Base-by-base conservation (phyloP, 2,888 invertebrate genomes). In the Dasypolia templi region DNA sequence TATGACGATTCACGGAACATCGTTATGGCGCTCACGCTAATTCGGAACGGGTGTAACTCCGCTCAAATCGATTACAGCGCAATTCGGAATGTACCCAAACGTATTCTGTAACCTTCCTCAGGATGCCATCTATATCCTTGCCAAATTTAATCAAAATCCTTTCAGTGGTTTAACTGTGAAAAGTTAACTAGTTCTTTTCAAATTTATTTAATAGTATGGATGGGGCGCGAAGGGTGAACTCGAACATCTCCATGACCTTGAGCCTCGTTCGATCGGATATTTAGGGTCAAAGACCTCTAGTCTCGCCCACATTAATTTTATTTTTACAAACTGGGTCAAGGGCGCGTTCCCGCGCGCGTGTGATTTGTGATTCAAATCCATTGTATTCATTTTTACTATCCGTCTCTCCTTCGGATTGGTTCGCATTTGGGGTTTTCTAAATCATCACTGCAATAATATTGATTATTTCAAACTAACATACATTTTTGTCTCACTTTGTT, bases 301-400 rank as follows among this genome's bases (percentile, higher is more conserved):
- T 46, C 7, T 11, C 29, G 19, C 46, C 55, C 46, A 35, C 56
- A 49, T 49, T 49, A 0, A 49, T 49, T n/a, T n/a, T n/a, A 9
- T 42, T 19, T 46, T n/a, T 7, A 35, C 19, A 19, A 72, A 44
- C 22, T 39, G 12, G 53, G 44, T 55, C 74, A 61, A 61, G 59
- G 61, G 19, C n/a, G 17, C 17, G 22, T 7, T 42, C 5, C 12
- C 19, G 26, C 26, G 14, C 22, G 22, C 39, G 11, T 29, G n/a
- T 39, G 22, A 2, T 62, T 17, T 42, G 1, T 42, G 11, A 46
- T 61, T 73, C 14, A 3, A 58, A 39, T 49, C 26, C 72, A 72
- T 49, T 58, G 7, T 56, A 29, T 71, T 58, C 3, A 26, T 55
- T 44, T 55, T 71, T 55, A 44, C 49, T 22, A 42, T 35, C 35